Conservation (phyloP, 2,797 vertebrate species). For the Silurus lanzhouensis region DNA sequence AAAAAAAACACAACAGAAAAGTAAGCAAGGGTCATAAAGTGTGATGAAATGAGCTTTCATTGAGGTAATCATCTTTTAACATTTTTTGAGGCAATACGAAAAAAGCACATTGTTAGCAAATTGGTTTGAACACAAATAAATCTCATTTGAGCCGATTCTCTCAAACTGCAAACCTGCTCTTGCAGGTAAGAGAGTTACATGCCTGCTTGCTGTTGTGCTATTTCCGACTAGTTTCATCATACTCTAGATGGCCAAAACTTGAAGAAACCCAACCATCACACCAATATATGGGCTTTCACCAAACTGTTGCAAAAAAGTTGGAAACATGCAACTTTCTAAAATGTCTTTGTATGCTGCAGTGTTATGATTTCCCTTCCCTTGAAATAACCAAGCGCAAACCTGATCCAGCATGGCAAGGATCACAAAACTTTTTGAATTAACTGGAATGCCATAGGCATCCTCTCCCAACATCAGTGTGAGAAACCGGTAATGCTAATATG, state of each 20-base stretch:
- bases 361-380: too few relatives aligned
- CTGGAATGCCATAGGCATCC: not conserved
- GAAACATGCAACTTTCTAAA: too few relatives aligned
- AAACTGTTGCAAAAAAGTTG: too few relatives aligned
- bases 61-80: not conserved
- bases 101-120: not conserved
- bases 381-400: too few relatives aligned
- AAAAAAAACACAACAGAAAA: not conserved
- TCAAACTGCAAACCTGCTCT: not conserved
- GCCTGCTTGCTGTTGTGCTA: not conserved
- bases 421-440: not conserved
- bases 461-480: not conserved
- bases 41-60: not conserved
- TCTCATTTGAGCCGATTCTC: not conserved
- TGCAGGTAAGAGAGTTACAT: not conserved
- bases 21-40: not conserved
- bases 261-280: not conserved
- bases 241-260: not conserved
- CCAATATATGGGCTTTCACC: too few relatives aligned
- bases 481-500: not conserved
- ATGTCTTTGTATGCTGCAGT: too few relatives aligned
- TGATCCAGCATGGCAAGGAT: too few relatives aligned
- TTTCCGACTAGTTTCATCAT: not conserved
- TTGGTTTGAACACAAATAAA: not conserved
- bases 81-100: not conserved